These are phyloP conservation scores for Iguana delicatissima DNA, from an alignment of 2,797 vertebrate genomes.

Conservation along the genomic window DNA sequence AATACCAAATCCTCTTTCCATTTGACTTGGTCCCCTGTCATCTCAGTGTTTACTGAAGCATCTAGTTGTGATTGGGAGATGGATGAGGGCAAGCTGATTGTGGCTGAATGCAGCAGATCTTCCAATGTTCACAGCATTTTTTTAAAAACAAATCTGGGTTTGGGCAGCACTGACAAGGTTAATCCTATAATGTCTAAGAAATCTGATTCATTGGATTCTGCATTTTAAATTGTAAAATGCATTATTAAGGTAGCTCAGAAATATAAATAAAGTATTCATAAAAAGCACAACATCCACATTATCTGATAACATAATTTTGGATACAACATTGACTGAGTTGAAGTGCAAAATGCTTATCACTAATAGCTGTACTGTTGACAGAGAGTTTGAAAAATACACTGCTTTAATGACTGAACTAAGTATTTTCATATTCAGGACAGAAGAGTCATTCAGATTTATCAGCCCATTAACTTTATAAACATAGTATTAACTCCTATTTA, in stretches of 20 bases:
- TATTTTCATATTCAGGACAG: constrained; percentile 46
- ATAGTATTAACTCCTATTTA: constrained; percentile 35
- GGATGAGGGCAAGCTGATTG: background rate
- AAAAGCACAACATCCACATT: background rate
- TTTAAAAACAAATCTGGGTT: background rate
- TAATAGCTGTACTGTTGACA: constrained; percentile 32
- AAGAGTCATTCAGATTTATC: constrained; percentile 48
- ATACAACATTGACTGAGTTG: constrained; percentile 9
- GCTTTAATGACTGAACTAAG: background rate
- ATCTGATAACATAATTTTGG: background rate
- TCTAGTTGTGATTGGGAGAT: constrained; percentile 4
- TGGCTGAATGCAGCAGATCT: background rate
- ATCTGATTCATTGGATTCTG: background rate
- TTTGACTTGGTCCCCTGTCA: background rate
- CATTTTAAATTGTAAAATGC: background rate
- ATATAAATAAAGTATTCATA: background rate
- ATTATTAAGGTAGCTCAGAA: background rate
- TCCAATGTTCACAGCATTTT: background rate
- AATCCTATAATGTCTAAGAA: background rate
- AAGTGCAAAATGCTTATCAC: constrained; percentile 47
- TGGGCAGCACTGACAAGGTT: background rate
- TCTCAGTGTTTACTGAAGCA: background rate
- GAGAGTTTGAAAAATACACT: constrained; percentile 42
- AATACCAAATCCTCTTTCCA: constrained; percentile 12
- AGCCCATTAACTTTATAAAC: constrained; percentile 62